These are phyloP conservation scores for Ochropleura plecta DNA, from an alignment of 2,888 invertebrate genomes.

Conservation along the genomic window DNA sequence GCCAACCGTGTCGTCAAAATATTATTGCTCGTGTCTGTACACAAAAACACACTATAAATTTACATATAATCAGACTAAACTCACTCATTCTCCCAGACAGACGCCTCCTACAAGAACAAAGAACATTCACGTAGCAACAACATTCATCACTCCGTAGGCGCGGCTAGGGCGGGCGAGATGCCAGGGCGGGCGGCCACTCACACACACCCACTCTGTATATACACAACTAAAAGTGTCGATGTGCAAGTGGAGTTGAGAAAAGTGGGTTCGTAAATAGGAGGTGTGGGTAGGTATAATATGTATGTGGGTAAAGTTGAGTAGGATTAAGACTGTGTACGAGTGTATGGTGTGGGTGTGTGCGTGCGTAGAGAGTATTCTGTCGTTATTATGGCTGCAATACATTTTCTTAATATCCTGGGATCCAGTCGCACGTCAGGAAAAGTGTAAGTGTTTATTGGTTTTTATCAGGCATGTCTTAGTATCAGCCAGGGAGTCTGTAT, in stretches of 20 bases:
- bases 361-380: neutral
- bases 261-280: conserved; percentile 22
- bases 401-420: neutral
- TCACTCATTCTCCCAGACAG: conserved; percentile 16
- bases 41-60: neutral
- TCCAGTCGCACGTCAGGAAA: too few relatives aligned
- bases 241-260: conserved; percentile 46
- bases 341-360: neutral
- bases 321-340: neutral
- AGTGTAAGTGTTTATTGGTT: too few relatives aligned
- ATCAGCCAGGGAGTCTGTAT: too few relatives aligned
- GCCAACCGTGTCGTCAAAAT: too few relatives aligned
- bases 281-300: neutral
- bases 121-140: conserved; percentile 47
- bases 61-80: neutral
- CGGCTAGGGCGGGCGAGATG: conserved; percentile 69
- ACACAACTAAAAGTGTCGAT: conserved; percentile 2
- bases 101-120: conserved; percentile 50
- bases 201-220: conserved; percentile 6
- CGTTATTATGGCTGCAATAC: neutral
- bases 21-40: too few relatives aligned
- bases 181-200: conserved; percentile 65
- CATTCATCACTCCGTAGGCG: conserved; percentile 56
- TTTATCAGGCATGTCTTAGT: too few relatives aligned
- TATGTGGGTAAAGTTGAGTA: conserved; percentile 12